Evolutionary conservation across 2,113 vertebrate genomes (phyloP).

Genomic region (Amazona vittata): DNA sequence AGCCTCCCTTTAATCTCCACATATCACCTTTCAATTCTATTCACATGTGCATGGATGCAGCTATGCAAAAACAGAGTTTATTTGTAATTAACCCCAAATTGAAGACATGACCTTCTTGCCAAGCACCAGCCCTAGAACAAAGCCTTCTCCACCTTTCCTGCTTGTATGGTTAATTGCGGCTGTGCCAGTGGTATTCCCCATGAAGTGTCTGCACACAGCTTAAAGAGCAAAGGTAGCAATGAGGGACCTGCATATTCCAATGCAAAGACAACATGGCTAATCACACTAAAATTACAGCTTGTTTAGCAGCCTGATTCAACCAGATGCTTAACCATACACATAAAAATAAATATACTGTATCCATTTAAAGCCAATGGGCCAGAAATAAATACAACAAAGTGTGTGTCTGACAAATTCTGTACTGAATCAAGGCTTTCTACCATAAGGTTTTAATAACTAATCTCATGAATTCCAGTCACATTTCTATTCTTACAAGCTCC

Average conservation of each 20-base stretch:
- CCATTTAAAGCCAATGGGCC: not conserved
- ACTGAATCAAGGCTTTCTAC: not conserved
- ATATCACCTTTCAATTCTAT: not conserved
- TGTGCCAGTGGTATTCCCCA: rapidly evolving
- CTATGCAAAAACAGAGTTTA: not conserved
- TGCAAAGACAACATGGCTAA: not conserved
- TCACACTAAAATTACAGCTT: not conserved
- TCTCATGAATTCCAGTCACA: not conserved
- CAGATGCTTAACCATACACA: not conserved
- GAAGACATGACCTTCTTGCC: not conserved
- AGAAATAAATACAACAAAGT: not conserved
- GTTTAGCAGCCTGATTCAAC: not conserved
- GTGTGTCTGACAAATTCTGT: not conserved
- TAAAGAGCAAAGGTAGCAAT: not conserved
- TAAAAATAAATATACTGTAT: not conserved
- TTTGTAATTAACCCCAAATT: not conserved
- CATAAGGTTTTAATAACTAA: not conserved
- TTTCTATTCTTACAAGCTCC: not conserved
- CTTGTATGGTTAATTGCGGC: not conserved
- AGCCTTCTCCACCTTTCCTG: not conserved
- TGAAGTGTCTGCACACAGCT: not conserved
- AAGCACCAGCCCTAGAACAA: not conserved
- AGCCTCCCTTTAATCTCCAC: not conserved
- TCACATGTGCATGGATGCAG: not conserved
- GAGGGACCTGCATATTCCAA: not conserved